Evolutionary conservation across 1,140 invertebrate genomes (phyloP).

Genomic region (Dinoponera quadriceps): DNA sequence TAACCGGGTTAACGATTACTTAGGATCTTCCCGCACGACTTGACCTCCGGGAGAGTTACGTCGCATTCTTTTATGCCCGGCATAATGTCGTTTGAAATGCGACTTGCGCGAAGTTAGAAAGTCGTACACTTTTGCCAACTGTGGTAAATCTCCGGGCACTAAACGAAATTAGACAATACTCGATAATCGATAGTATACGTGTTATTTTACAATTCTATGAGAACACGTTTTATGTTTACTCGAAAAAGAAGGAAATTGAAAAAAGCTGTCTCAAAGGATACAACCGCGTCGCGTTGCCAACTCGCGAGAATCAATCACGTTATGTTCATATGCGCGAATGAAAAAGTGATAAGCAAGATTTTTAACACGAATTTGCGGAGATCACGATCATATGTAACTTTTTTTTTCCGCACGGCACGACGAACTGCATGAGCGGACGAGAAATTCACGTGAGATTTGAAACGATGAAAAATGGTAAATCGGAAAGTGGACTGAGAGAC

Average conservation of each 20-base stretch:
- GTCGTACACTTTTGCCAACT: neutral
- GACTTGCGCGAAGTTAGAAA: slow-evolving; percentile 25
- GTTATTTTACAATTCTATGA: neutral
- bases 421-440: slow-evolving; percentile 5
- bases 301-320: neutral
- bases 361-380: slow-evolving; percentile 17
- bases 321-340: neutral
- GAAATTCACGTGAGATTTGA: slow-evolving; percentile 18
- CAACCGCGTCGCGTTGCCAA: neutral
- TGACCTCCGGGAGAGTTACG: neutral
- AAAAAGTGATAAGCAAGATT: slow-evolving; percentile 21
- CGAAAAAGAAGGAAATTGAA: neutral
- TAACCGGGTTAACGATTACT: slow-evolving; percentile 42
- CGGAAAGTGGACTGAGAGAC: slow-evolving; percentile 9
- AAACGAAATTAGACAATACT: slow-evolving; percentile 10
- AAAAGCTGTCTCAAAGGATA: slow-evolving; percentile 4
- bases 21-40: neutral
- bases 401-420: slow-evolving; percentile 11
- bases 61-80: slow-evolving; percentile 27
- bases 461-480: slow-evolving; percentile 13
- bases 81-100: slow-evolving; percentile 7
- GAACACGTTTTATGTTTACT: neutral
- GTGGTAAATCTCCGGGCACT: neutral
- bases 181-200: neutral
- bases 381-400: slow-evolving; percentile 15